phyloP scores from a whole-genome alignment of 2,113 vertebrate species.

The Austrofundulus limnaeus region DNA sequence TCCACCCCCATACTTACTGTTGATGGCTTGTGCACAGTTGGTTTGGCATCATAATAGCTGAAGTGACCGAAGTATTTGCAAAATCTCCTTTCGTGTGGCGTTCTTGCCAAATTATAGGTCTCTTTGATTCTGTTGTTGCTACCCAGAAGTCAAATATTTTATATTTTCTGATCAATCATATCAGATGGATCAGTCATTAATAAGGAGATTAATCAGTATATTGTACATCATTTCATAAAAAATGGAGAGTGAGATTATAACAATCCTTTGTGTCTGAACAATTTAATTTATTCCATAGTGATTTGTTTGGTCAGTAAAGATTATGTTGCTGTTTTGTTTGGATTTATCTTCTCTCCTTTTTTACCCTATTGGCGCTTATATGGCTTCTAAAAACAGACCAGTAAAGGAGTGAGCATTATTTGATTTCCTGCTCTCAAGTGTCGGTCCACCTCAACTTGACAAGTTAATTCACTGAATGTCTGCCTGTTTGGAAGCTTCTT shows the following conservation, averaged over 20 bases:
- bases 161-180: not conserved
- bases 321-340: constrained; percentile 30
- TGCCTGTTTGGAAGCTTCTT: constrained; percentile 45
- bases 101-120: not conserved
- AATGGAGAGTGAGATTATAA: not conserved
- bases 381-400: constrained; percentile 34
- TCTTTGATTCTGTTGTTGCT: not conserved
- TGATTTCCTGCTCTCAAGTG: constrained; percentile 47
- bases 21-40: constrained; percentile 14
- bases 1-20: constrained; percentile 15
- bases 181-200: no score
- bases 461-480: constrained; percentile 38
- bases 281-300: not conserved
- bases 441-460: constrained; percentile 25
- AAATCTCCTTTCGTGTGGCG: not conserved
- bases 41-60: not conserved
- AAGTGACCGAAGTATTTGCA: constrained; percentile 8
- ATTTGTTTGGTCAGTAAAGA: constrained; percentile 25
- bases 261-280: constrained; percentile 3
- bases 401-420: constrained; percentile 47
- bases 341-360: constrained; percentile 18
- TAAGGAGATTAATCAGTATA: no score
- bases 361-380: constrained; percentile 32
- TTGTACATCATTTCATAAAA: no score
- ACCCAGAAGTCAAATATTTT: not conserved